Evolutionary conservation across 1,140 invertebrate genomes (phyloP).

Genomic region (Neodiprion lecontei): DNA sequence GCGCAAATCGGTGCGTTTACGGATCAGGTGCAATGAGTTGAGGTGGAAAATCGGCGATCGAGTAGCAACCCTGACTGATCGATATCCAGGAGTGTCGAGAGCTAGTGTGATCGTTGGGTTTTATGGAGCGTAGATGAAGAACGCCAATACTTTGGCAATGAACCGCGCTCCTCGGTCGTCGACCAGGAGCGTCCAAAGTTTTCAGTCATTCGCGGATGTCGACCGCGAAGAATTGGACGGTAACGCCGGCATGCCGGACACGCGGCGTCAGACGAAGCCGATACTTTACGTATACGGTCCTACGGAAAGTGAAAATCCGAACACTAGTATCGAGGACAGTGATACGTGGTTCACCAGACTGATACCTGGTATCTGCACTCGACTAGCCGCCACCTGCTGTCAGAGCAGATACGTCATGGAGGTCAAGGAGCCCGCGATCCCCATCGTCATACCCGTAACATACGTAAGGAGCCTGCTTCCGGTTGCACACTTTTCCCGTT

Average conservation of each 20-base stretch:
- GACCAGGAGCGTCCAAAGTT: neutral
- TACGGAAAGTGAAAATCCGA: constrained; percentile 24
- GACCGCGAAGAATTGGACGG: neutral
- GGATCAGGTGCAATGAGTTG: too few species aligned
- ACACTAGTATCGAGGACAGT: neutral
- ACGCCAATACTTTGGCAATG: neutral
- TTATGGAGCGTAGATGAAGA: too few species aligned
- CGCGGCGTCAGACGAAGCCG: constrained; percentile 33
- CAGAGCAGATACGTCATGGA: neutral
- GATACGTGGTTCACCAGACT: neutral
- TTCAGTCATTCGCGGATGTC: neutral
- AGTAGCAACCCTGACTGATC: too few species aligned
- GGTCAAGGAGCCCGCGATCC: neutral
- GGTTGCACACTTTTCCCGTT: neutral
- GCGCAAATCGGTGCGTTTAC: too few species aligned
- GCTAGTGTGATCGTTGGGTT: too few species aligned
- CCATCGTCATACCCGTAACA: neutral
- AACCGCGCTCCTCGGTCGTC: neutral
- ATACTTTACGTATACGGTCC: constrained; percentile 33
- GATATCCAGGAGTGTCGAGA: too few species aligned
- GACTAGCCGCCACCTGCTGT: neutral
- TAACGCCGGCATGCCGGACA: constrained; percentile 22
- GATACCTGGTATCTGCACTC: neutral
- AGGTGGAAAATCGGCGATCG: too few species aligned
- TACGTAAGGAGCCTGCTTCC: neutral